Evolutionary conservation across 30 jellyfish, hydroid and myxozoan species (phyloP).

Genomic region (Aurelia sp.): DNA sequence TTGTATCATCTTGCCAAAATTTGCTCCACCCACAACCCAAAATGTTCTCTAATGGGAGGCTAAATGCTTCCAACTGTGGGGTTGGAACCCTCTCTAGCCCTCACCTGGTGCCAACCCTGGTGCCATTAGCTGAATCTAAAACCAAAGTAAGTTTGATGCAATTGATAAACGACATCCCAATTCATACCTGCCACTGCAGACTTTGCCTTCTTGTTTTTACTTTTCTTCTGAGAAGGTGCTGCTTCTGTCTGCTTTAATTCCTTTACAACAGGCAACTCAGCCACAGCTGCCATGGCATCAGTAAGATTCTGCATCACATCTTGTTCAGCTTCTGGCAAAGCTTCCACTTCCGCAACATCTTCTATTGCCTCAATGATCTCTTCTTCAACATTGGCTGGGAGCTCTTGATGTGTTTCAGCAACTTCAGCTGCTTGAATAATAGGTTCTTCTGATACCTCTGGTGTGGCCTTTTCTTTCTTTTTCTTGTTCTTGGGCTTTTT

Average conservation of each 20-base stretch:
- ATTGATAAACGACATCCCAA: too few species aligned
- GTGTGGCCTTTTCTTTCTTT: slow-evolving; percentile 37
- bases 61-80: too few species aligned
- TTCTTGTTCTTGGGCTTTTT: slow-evolving; percentile 32
- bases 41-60: too few species aligned
- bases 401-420: slow-evolving; percentile 6
- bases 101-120: too few species aligned
- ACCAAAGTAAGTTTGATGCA: too few species aligned
- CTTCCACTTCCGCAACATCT: slow-evolving; percentile 45
- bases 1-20: too few species aligned
- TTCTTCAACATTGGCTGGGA: slow-evolving; percentile 46
- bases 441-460: background rate
- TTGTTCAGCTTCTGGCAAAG: background rate
- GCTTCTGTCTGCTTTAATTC: slow-evolving; percentile 9
- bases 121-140: too few species aligned
- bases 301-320: background rate
- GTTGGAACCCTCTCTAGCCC: too few species aligned
- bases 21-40: too few species aligned
- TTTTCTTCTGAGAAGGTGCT: slow-evolving; percentile 38
- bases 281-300: slow-evolving; percentile 2
- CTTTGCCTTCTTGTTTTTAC: slow-evolving; percentile 46
- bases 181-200: slow-evolving; percentile 27
- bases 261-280: background rate
- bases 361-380: slow-evolving; percentile 48
- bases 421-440: background rate